phyloP scores from a whole-genome alignment of 2,797 vertebrate genomes.

The Microctenopoma steveboyesi region DNA sequence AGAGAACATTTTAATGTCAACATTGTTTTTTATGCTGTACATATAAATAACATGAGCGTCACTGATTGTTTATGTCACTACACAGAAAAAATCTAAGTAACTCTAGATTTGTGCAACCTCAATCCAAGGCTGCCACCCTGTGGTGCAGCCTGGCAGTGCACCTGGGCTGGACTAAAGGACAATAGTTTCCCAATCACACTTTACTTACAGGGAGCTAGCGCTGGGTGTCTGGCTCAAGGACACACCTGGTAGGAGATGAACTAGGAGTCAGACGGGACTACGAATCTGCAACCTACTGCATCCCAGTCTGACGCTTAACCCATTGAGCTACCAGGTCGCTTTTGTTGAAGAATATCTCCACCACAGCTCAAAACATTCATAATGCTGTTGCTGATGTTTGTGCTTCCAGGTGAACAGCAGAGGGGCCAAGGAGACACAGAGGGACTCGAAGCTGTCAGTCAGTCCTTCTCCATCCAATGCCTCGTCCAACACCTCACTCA shows the following conservation, averaged over 20 bases:
- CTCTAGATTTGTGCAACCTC: conserved; percentile 1
- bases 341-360: neutral
- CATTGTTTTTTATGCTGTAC: too few species aligned
- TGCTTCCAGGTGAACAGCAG: conserved; percentile 75
- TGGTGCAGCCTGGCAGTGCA: conserved; percentile 49
- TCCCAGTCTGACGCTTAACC: too few species aligned
- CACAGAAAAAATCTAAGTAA: neutral
- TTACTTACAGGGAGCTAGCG: neutral
- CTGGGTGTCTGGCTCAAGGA: too few species aligned
- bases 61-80: neutral
- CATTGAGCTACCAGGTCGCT: too few species aligned
- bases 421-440: conserved; percentile 58
- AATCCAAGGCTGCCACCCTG: conserved; percentile 49
- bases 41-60: too few species aligned
- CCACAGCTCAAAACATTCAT: neutral
- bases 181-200: neutral
- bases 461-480: conserved; percentile 82
- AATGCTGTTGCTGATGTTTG: conserved; percentile 20
- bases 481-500: conserved; percentile 79
- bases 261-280: too few species aligned
- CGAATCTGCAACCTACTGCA: too few species aligned
- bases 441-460: conserved; percentile 76
- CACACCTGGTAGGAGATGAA: too few species aligned
- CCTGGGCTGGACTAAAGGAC: neutral
- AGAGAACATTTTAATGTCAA: too few species aligned